Percentiles rank a stretch among this genome's conserved stretches.
Conservation (phyloP, 1,140 invertebrate species). For the Rhagoletis zephyria region DNA sequence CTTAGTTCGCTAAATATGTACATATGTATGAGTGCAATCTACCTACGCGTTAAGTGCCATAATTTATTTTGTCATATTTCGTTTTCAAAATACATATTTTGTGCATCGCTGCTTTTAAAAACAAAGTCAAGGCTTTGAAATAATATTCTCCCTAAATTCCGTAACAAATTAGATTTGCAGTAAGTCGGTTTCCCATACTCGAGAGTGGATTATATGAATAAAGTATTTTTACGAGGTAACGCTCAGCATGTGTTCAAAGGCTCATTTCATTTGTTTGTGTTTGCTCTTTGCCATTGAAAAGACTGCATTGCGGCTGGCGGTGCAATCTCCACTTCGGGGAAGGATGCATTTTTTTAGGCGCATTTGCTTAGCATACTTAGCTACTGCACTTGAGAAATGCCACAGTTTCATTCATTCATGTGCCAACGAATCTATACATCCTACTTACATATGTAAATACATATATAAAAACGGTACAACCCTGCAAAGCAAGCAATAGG, state of each 20-base stretch:
- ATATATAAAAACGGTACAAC: no score
- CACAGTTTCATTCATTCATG: conserved; percentile 36
- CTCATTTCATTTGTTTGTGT: neutral
- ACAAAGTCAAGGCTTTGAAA: neutral
- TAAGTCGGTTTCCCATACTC: neutral
- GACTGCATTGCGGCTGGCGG: neutral
- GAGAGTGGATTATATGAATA: neutral
- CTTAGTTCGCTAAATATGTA: no score
- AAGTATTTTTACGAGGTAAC: neutral
- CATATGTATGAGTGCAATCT: no score
- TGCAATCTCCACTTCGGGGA: neutral
- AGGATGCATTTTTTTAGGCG: conserved; percentile 24
- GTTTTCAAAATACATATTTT: neutral
- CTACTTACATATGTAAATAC: no score
- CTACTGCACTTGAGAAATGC: conserved; percentile 14
- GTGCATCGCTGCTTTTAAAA: neutral
- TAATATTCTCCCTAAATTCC: no score
- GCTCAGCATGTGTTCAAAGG: neutral
- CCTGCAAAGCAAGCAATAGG: no score
- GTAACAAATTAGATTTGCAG: neutral
- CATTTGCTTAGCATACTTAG: conserved; percentile 15
- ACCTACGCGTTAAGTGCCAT: neutral
- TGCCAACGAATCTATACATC: no score
- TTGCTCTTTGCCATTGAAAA: neutral
- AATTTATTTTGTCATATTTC: neutral